Percentiles rank a stretch among this genome's conserved stretches.
Evolutionary conservation across 2,797 vertebrate species (phyloP).

Genomic region (Limosa lapponica): DNA sequence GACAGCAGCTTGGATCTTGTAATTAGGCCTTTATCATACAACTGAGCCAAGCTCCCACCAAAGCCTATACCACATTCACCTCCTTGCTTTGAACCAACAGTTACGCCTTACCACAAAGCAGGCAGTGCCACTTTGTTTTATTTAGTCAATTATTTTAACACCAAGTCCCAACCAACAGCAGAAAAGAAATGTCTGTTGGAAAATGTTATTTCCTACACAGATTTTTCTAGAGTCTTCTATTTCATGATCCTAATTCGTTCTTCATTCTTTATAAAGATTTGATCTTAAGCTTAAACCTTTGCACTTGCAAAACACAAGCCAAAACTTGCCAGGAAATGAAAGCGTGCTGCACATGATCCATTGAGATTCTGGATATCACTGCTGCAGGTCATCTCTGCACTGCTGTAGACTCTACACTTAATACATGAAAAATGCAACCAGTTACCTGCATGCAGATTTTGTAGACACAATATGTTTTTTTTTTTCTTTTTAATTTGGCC

Average conservation of each 20-base stretch:
- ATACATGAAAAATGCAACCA: neutral
- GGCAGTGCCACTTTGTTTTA: neutral
- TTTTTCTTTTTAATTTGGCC: neutral
- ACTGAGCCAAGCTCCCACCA: neutral
- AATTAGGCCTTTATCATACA: neutral
- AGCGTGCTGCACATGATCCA: neutral
- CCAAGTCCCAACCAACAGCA: neutral
- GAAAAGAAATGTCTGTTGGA: neutral
- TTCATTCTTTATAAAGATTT: neutral
- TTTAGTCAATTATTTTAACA: neutral
- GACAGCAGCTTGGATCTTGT: neutral
- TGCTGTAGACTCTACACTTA: neutral
- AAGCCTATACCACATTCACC: neutral
- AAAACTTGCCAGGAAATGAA: constrained; percentile 18
- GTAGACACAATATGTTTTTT: neutral
- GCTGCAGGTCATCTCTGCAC: neutral
- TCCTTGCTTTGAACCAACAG: neutral
- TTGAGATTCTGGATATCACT: neutral
- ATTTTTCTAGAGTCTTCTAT: neutral
- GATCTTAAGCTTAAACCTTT: neutral
- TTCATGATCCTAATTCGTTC: neutral
- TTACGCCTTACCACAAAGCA: neutral
- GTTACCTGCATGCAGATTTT: neutral
- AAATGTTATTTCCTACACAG: neutral
- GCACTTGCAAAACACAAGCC: neutral